These are phyloP conservation scores for Abrostola tripartita DNA, from an alignment of 2,888 invertebrate species.

Conservation along the genomic window DNA sequence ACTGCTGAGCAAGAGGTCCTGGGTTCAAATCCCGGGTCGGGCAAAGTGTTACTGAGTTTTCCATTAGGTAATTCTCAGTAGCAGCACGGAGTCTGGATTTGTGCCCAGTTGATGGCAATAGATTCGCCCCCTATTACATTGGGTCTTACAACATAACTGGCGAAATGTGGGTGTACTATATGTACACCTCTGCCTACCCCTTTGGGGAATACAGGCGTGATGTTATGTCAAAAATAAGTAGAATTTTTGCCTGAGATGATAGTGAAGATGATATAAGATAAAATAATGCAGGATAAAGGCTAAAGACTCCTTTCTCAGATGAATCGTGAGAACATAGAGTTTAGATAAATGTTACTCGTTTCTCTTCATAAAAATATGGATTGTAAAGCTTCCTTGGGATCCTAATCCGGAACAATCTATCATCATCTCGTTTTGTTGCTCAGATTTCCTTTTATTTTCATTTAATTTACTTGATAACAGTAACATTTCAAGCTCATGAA, in stretches of 20 bases:
- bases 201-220: too few species aligned
- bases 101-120: too few species aligned
- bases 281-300: not conserved
- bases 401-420: constrained; percentile 38
- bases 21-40: too few species aligned
- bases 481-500: not conserved
- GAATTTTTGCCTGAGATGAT: not conserved
- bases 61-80: too few species aligned
- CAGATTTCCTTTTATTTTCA: constrained; percentile 27
- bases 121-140: too few species aligned
- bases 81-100: too few species aligned
- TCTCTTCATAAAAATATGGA: constrained; percentile 27
- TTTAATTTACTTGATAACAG: constrained; percentile 15
- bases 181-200: too few species aligned
- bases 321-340: not conserved
- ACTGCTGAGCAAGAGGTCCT: too few species aligned
- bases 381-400: constrained; percentile 22
- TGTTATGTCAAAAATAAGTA: not conserved
- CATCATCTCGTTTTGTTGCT: constrained; percentile 29
- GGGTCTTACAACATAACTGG: too few species aligned
- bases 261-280: too few species aligned
- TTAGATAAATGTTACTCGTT: constrained; percentile 3
- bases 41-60: too few species aligned
- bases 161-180: too few species aligned
- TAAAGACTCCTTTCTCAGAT: not conserved